Conservation (phyloP, 2,888 invertebrate genomes). For the Dynastes tityus region DNA sequence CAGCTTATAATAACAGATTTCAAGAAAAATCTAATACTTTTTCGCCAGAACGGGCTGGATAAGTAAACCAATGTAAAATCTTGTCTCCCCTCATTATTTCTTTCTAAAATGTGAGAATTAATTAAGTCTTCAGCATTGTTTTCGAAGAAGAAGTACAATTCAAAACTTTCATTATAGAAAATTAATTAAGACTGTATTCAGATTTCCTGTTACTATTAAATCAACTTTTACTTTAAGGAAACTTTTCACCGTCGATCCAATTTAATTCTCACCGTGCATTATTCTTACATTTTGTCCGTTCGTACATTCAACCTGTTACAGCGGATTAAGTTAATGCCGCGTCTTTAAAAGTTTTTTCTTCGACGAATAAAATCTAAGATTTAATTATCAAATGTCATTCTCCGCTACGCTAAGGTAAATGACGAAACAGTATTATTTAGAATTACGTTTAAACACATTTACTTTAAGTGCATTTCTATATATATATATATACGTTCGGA, state of each 20-base stretch:
- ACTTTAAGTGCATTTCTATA: constrained; percentile 15
- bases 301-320: constrained; percentile 37
- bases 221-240: background rate
- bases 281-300: constrained; percentile 24
- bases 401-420: background rate
- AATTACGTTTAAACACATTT: constrained; percentile 12
- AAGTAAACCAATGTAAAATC: too few species aligned
- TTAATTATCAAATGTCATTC: constrained; percentile 27
- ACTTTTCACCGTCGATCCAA: constrained; percentile 1
- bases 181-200: background rate
- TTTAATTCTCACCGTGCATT: constrained; percentile 47
- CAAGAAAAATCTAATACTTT: too few species aligned
- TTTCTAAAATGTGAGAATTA: too few species aligned
- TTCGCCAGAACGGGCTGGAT: too few species aligned
- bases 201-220: background rate
- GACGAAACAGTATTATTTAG: constrained; percentile 16
- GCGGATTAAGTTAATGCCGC: constrained; percentile 52
- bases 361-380: constrained; percentile 15
- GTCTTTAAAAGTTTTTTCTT: constrained; percentile 53
- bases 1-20: too few species aligned
- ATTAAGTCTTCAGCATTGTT: too few species aligned
- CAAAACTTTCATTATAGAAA: background rate
- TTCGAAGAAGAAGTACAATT: too few species aligned
- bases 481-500: background rate
- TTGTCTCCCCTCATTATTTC: too few species aligned